These are phyloP conservation scores for Seladonia tumulorum DNA, from an alignment of 2,888 invertebrate species.

Conservation along the genomic window DNA sequence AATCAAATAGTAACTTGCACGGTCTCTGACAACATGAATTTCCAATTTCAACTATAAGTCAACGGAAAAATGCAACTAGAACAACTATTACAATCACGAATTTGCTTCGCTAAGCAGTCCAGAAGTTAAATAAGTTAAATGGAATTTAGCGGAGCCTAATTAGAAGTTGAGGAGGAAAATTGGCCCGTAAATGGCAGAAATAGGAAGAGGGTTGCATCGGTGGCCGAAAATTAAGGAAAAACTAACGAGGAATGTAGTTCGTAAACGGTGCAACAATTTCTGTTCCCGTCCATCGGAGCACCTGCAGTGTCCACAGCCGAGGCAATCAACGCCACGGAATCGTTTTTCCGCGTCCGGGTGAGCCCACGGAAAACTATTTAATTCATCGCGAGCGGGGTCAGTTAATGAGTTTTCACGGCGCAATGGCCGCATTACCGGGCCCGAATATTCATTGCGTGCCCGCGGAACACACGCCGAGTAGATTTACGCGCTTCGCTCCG, in stretches of 20 bases:
- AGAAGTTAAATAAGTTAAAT: too few relatives aligned
- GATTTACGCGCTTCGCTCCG: constrained; percentile 27
- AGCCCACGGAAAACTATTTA: constrained; percentile 21
- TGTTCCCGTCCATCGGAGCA: background rate
- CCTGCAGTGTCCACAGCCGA: background rate
- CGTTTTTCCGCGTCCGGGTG: constrained; percentile 29
- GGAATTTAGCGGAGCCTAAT: background rate
- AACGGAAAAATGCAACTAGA: too few relatives aligned
- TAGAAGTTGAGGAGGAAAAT: background rate
- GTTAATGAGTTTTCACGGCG: constrained; percentile 33
- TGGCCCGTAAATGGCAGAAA: background rate
- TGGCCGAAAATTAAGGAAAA: background rate
- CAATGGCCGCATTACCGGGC: constrained; percentile 20
- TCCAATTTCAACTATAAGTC: too few relatives aligned
- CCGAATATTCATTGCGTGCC: constrained; percentile 27
- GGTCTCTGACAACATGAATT: background rate
- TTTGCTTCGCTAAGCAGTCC: too few relatives aligned
- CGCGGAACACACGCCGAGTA: background rate
- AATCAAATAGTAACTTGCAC: background rate
- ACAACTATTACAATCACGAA: too few relatives aligned
- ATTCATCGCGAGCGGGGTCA: constrained; percentile 16
- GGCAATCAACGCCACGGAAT: constrained; percentile 10
- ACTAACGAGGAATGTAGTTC: background rate
- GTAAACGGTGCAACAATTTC: constrained; percentile 1
- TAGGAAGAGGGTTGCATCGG: background rate